phyloP scores from a whole-genome alignment of 2,888 invertebrate genomes.

The Spilosoma lubricipeda region DNA sequence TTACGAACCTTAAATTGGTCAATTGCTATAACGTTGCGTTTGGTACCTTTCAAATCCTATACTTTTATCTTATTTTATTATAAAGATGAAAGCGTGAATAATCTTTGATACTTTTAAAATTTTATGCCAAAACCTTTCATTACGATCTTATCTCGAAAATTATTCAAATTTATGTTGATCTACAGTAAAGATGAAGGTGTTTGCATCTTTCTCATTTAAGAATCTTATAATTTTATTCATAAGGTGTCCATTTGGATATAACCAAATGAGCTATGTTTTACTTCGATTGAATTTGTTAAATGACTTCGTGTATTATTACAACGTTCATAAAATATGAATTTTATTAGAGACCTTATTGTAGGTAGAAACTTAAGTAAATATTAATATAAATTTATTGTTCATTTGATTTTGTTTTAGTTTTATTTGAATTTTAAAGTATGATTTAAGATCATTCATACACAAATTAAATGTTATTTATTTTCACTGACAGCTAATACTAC shows the following conservation, averaged over 20 bases:
- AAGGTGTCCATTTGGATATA: constrained; percentile 49
- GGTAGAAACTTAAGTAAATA: background rate
- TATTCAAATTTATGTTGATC: constrained; percentile 65
- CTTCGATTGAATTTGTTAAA: constrained; percentile 28
- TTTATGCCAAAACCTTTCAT: constrained; percentile 49
- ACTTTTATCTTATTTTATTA: constrained; percentile 19
- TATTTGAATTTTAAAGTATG: background rate
- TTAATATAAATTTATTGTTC: background rate
- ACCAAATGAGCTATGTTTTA: constrained; percentile 38
- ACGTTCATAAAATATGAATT: constrained; percentile 19
- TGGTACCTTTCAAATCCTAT: constrained; percentile 1
- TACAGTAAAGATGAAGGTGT: constrained; percentile 44
- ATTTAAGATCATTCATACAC: background rate
- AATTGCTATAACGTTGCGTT: background rate
- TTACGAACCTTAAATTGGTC: constrained; percentile 35
- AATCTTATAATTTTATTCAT: constrained; percentile 59
- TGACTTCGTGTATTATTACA: constrained; percentile 20
- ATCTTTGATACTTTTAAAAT: constrained; percentile 37
- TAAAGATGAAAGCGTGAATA: constrained; percentile 4
- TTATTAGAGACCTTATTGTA: constrained; percentile 8
- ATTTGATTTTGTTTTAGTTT: background rate
- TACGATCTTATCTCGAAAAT: constrained; percentile 48
- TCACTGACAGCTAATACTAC: too few relatives aligned
- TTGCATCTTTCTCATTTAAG: constrained; percentile 51
- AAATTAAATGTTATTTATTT: too few relatives aligned